Conservation (phyloP, 2,797 vertebrate species). For the Gallinago stenura region DNA sequence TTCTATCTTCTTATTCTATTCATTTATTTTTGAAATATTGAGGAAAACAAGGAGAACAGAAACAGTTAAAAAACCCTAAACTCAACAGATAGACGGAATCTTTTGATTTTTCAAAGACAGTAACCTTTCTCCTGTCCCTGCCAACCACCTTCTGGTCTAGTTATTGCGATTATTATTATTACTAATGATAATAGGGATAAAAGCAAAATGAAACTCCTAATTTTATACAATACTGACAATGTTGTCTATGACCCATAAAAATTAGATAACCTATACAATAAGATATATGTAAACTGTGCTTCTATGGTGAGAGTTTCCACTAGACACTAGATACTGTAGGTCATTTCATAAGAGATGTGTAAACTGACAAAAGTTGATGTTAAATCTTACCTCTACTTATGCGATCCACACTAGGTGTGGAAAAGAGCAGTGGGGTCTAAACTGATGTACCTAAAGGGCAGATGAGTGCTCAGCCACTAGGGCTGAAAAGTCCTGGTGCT, state of each 20-base stretch:
- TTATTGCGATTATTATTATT: background rate
- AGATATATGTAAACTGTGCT: background rate
- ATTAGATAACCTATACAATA: fast-evolving
- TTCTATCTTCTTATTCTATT: background rate
- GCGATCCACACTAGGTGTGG: fast-evolving
- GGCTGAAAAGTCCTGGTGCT: background rate
- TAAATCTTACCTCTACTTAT: background rate
- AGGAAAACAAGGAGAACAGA: background rate
- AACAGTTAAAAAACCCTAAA: background rate
- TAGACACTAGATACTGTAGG: background rate
- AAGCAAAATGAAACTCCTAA: background rate
- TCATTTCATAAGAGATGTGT: background rate
- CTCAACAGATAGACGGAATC: background rate
- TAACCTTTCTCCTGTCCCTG: background rate
- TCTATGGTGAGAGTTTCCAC: background rate
- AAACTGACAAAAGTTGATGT: background rate
- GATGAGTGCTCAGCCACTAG: background rate
- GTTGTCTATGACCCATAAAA: background rate
- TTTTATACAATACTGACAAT: background rate
- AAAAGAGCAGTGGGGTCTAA: background rate
- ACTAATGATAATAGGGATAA: fast-evolving
- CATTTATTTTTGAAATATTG: background rate
- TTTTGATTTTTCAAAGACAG: background rate
- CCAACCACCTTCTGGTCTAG: background rate
- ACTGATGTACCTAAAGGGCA: background rate